Conservation (phyloP, 1,140 invertebrate genomes). For the Formica selysi region DNA sequence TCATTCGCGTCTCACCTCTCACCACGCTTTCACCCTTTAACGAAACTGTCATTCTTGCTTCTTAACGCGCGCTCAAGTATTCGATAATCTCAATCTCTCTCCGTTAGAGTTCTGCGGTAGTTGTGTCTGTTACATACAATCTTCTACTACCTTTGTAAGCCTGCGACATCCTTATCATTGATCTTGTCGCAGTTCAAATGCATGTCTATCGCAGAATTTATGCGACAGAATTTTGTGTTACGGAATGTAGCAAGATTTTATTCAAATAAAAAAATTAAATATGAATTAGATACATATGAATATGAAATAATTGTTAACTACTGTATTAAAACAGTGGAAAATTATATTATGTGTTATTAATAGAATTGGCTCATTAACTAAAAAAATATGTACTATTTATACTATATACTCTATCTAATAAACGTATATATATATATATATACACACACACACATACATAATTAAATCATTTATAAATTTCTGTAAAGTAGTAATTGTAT, state of each 20-base stretch:
- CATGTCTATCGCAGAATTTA: constrained; percentile 5
- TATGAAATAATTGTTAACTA: constrained; percentile 28
- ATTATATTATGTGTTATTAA: constrained; percentile 2
- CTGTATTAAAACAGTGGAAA: constrained; percentile 8
- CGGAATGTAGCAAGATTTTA: neutral
- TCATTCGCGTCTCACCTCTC: neutral
- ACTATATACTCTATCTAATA: neutral
- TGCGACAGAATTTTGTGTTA: neutral
- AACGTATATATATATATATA: neutral
- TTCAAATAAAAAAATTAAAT: constrained; percentile 25
- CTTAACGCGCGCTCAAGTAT: neutral
- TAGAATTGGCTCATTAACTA: constrained; percentile 6
- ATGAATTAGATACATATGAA: neutral
- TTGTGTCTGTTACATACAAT: neutral
- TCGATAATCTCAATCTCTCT: neutral
- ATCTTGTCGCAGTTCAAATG: constrained; percentile 2
- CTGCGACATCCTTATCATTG: constrained; percentile 11
- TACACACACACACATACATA: too few species aligned
- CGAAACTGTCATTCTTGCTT: constrained; percentile 22
- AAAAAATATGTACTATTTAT: constrained; percentile 2
- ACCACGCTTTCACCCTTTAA: constrained; percentile 17
- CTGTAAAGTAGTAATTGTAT: too few species aligned
- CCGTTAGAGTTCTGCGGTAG: neutral
- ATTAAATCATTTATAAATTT: too few species aligned
- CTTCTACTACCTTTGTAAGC: neutral